Evolutionary conservation across 2,113 vertebrate species (phyloP).

Genomic region (Raja brachyura): DNA sequence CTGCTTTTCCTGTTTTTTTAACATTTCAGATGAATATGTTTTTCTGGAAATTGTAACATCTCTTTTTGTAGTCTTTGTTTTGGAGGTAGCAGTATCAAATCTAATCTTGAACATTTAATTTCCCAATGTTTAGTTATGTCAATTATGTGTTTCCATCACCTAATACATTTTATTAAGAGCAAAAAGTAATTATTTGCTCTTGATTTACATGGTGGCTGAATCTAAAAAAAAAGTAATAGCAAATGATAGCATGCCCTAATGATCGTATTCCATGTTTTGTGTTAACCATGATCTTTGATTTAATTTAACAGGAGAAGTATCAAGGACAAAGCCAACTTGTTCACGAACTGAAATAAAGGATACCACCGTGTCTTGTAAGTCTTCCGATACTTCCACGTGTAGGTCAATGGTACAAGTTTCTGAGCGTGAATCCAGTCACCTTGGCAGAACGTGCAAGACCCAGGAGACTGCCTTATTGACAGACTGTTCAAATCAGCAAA

Average conservation of each 20-base stretch:
- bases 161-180: background rate
- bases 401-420: background rate
- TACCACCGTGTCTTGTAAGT: background rate
- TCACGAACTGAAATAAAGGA: background rate
- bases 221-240: background rate
- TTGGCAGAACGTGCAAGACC: background rate
- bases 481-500: background rate
- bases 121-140: background rate
- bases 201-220: background rate
- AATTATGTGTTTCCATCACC: background rate
- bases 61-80: background rate
- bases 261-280: background rate
- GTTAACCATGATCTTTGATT: background rate
- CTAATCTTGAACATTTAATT: background rate
- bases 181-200: background rate
- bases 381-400: too few relatives aligned
- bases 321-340: background rate
- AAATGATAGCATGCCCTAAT: background rate
- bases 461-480: background rate
- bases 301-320: slow-evolving; percentile 19
- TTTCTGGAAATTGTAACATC: background rate
- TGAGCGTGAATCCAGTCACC: background rate
- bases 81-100: background rate
- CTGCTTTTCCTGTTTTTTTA: too few relatives aligned
- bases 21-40: background rate